A percentile compares a stretch with the other conserved stretches of the same genome.
Conservation (phyloP, 2,888 invertebrate genomes). For the Parnassius mnemosyne region DNA sequence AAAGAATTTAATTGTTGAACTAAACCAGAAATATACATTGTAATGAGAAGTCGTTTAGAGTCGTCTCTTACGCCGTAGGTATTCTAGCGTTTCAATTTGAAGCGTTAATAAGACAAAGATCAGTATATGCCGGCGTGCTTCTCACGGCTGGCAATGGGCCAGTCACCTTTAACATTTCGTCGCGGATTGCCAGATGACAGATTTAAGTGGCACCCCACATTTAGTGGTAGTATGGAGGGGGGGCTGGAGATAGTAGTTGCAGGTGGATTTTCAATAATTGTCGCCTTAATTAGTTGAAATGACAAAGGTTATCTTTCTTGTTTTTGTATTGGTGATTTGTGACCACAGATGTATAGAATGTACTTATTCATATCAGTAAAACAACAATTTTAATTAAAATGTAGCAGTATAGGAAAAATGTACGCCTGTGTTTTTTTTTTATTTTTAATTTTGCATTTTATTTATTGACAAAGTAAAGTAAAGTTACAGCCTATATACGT, state of each 20-base stretch:
- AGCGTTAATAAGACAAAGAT: slow-evolving; percentile 33
- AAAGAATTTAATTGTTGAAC: not conserved
- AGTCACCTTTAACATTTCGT: slow-evolving; percentile 48
- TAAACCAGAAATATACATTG: not conserved
- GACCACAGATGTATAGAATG: not conserved
- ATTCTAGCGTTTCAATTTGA: slow-evolving; percentile 18
- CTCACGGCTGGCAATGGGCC: slow-evolving; percentile 42
- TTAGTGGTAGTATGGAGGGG: slow-evolving; percentile 16
- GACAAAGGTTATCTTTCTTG: not conserved
- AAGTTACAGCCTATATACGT: no score
- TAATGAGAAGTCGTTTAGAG: not conserved
- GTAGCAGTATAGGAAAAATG: no score
- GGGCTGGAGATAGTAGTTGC: slow-evolving; percentile 5
- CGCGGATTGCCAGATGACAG: slow-evolving; percentile 43
- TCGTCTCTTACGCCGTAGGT: not conserved
- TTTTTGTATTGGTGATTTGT: not conserved
- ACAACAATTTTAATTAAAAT: no score
- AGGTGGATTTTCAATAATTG: slow-evolving; percentile 11
- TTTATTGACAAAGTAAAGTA: no score
- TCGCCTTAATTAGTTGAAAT: slow-evolving; percentile 3
- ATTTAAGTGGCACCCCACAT: slow-evolving; percentile 37
- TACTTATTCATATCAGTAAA: no score
- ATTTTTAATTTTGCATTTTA: no score
- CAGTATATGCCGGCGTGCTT: slow-evolving; percentile 26
- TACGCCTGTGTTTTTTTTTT: no score